phyloP scores from a whole-genome alignment of 2,797 vertebrate genomes.

The Trachops cirrhosus region DNA sequence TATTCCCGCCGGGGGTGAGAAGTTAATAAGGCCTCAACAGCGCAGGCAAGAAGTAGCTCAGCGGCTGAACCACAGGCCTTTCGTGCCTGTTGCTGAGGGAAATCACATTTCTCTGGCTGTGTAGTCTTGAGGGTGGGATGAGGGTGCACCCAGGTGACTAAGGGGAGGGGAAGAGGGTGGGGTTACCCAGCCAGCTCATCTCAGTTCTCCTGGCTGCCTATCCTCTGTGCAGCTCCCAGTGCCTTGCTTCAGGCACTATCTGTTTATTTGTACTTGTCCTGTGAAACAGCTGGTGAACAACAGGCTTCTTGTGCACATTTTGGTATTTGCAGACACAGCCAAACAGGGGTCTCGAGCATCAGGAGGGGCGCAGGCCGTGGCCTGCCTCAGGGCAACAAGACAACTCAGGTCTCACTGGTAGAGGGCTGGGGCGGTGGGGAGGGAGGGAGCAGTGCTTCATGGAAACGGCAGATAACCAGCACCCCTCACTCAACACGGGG shows the following conservation, averaged over 20 bases:
- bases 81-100: neutral
- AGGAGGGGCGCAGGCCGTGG: neutral
- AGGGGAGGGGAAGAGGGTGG: neutral
- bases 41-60: neutral
- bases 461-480: neutral
- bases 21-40: neutral
- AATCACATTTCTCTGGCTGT: neutral
- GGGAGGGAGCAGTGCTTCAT: neutral
- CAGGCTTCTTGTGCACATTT: neutral
- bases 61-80: neutral
- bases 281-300: neutral
- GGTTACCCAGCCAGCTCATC: neutral
- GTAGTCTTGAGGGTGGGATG: neutral
- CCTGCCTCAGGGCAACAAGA: neutral
- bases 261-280: conserved; percentile 20
- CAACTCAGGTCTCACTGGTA: neutral
- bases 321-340: neutral
- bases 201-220: neutral
- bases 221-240: neutral
- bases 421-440: neutral
- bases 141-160: neutral
- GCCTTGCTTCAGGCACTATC: neutral
- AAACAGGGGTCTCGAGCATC: neutral
- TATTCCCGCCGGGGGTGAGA: neutral
- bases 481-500: too few species aligned